Percentiles rank a stretch among this genome's conserved stretches.
Evolutionary conservation across 2,888 invertebrate genomes (phyloP).

Genomic region (Autographa pulchrina): DNA sequence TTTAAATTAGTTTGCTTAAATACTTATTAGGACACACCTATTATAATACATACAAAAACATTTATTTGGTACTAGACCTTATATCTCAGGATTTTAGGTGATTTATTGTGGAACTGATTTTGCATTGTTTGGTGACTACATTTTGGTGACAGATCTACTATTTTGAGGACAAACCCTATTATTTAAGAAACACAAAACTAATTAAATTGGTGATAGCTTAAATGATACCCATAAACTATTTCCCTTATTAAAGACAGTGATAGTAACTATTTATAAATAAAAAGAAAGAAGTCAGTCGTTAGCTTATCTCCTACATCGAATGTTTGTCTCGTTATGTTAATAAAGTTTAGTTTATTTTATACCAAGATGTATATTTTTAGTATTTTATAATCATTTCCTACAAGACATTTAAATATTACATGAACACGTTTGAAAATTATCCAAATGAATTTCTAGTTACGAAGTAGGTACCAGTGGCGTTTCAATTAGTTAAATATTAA

Average conservation of each 20-base stretch:
- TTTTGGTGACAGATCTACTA: too few species aligned
- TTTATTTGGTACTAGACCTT: too few species aligned
- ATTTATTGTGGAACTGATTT: too few species aligned
- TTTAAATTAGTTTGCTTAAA: too few species aligned
- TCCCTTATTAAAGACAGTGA: not conserved
- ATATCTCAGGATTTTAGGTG: too few species aligned
- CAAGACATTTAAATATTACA: not conserved
- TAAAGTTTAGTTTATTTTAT: not conserved
- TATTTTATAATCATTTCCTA: not conserved
- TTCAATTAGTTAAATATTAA: not conserved
- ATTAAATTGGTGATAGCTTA: too few species aligned
- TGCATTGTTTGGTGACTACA: too few species aligned
- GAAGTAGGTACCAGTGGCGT: not conserved
- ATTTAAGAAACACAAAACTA: too few species aligned
- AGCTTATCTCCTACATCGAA: constrained; percentile 15
- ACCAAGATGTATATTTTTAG: not conserved
- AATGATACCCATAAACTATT: constrained; percentile 21
- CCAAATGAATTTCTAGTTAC: not conserved
- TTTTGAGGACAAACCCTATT: too few species aligned
- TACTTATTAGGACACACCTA: too few species aligned
- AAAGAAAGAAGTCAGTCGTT: constrained; percentile 12
- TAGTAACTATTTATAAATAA: constrained; percentile 27
- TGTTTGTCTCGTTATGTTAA: not conserved
- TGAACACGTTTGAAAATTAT: not conserved
- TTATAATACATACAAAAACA: too few species aligned